Percentiles rank a stretch among this genome's conserved stretches.
Evolutionary conservation across 2,797 vertebrate genomes (phyloP).

Genomic region (Setipinna tenuifilis): DNA sequence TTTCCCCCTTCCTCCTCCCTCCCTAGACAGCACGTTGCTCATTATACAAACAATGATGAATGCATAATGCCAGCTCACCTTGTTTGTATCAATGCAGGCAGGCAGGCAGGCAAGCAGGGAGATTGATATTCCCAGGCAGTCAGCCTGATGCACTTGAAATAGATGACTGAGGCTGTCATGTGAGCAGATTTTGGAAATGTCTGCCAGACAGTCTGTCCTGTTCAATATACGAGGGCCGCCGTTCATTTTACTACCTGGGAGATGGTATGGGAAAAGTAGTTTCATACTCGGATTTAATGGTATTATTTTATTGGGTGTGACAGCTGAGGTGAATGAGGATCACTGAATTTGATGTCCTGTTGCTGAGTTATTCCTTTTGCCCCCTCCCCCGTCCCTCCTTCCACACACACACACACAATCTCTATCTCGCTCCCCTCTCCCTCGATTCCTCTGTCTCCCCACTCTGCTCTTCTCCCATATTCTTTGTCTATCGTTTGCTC

Average conservation of each 20-base stretch:
- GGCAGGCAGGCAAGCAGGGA: constrained; percentile 48
- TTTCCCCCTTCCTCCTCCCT: background rate
- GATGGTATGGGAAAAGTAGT: constrained; percentile 58
- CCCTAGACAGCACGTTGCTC: constrained; percentile 48
- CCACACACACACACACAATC: background rate
- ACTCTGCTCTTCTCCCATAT: background rate
- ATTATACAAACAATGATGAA: constrained; percentile 73
- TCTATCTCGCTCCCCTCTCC: background rate
- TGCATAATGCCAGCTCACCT: constrained; percentile 58
- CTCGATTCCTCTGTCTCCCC: background rate
- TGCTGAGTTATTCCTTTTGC: constrained; percentile 11
- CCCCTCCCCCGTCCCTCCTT: background rate
- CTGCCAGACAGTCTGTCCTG: constrained; percentile 69
- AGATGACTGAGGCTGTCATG: constrained; percentile 68
- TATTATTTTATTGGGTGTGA: constrained; percentile 54
- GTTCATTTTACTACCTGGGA: constrained; percentile 59
- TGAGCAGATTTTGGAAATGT: constrained; percentile 71
- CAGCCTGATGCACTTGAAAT: constrained; percentile 71
- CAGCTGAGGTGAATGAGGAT: constrained; percentile 66
- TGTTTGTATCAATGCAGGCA: constrained; percentile 64
- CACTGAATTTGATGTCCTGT: constrained; percentile 52
- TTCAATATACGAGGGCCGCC: constrained; percentile 57
- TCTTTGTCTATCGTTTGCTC: background rate
- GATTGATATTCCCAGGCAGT: constrained; percentile 53
- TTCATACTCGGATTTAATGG: constrained; percentile 49